A percentile compares a stretch with the other conserved stretches of the same genome.
Evolutionary conservation across 2,888 invertebrate species (phyloP).

Genomic region (Aphidius colemani): DNA sequence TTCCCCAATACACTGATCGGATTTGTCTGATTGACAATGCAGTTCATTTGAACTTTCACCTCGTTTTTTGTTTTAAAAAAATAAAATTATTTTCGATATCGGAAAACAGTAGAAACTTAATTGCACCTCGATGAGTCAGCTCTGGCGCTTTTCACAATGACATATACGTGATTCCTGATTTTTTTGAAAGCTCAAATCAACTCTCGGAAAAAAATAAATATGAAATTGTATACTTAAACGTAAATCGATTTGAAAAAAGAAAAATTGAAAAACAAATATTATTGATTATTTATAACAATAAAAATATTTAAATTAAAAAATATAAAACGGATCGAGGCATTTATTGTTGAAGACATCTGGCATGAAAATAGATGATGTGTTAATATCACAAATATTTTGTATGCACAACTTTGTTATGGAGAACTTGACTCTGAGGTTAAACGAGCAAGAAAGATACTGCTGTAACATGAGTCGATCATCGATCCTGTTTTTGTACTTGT

Average conservation of each 20-base stretch:
- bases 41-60: neutral
- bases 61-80: neutral
- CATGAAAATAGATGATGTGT: no score
- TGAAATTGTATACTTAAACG: no score
- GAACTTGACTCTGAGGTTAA: conserved; percentile 27
- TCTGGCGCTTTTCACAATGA: conserved; percentile 19
- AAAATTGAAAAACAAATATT: no score
- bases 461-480: no score
- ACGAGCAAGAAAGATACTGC: conserved; percentile 22
- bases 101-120: conserved; percentile 27
- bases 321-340: neutral
- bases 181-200: neutral
- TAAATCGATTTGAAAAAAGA: no score
- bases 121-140: conserved; percentile 32
- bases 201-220: no score
- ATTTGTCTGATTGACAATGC: conserved; percentile 14
- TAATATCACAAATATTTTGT: no score
- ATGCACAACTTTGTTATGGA: neutral
- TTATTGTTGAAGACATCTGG: no score
- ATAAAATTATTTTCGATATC: conserved; percentile 21
- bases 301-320: no score
- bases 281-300: no score
- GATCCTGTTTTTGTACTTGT: no score
- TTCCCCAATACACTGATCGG: conserved; percentile 3
- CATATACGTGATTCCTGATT: conserved; percentile 11